A percentile compares a stretch with the other conserved stretches of the same genome.
phyloP scores from a whole-genome alignment of 2,888 invertebrate species.

The Mechanitis messenoides region DNA sequence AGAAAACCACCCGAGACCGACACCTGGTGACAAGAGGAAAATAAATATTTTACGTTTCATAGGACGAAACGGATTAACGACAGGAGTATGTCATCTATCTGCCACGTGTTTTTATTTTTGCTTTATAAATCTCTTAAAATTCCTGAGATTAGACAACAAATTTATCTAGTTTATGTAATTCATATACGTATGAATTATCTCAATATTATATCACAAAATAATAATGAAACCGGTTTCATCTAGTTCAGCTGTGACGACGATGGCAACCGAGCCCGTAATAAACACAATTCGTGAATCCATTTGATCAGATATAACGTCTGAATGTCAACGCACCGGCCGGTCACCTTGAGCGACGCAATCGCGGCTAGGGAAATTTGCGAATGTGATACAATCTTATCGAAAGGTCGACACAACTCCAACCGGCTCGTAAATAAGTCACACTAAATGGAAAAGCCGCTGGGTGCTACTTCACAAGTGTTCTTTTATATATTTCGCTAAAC shows the following conservation, averaged over 20 bases:
- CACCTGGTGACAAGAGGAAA: constrained; percentile 27
- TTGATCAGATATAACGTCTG: constrained; percentile 63
- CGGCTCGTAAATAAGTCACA: constrained; percentile 23
- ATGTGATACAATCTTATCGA: constrained; percentile 43
- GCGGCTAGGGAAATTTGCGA: constrained; percentile 54
- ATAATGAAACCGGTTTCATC: constrained; percentile 5
- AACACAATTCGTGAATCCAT: constrained; percentile 45
- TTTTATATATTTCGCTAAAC: constrained; percentile 6
- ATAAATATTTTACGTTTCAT: constrained; percentile 24
- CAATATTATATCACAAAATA: constrained; percentile 14
- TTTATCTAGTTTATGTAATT: no score
- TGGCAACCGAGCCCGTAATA: constrained; percentile 43
- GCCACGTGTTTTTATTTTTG: constrained; percentile 2
- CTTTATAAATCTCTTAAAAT: no score
- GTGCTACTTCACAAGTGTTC: constrained; percentile 8
- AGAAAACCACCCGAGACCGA: constrained; percentile 20
- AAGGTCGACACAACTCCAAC: constrained; percentile 24
- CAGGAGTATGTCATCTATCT: constrained; percentile 13
- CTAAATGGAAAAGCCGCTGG: constrained; percentile 13
- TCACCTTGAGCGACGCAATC: constrained; percentile 59
- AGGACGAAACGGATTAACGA: constrained; percentile 24
- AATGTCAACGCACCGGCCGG: constrained; percentile 69
- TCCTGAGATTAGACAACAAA: no score
- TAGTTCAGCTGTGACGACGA: constrained; percentile 18
- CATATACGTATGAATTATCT: constrained; percentile 3